Conservation (phyloP, 2,113 vertebrate species). For the Girardinichthys multiradiatus region DNA sequence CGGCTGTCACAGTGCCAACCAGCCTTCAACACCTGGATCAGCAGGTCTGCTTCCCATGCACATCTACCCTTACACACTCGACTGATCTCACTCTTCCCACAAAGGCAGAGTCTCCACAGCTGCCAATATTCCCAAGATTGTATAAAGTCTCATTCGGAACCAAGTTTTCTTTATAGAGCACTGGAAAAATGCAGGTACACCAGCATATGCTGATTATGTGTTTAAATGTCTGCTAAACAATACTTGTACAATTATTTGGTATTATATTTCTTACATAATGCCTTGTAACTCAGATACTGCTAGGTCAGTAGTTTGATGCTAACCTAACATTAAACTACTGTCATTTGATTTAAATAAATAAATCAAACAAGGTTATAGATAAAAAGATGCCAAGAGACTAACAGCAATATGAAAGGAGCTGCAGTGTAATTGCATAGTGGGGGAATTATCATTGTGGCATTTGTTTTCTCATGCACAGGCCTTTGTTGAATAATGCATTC, state of each 20-base stretch:
- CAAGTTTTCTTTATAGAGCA: constrained; percentile 60
- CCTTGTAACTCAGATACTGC: constrained; percentile 45
- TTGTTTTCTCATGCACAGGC: constrained; percentile 46
- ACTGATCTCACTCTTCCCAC: constrained; percentile 61
- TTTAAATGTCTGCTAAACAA: constrained; percentile 39
- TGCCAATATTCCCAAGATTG: constrained; percentile 67
- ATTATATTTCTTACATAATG: too few species aligned
- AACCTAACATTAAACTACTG: too few species aligned
- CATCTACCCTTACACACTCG: constrained; percentile 68
- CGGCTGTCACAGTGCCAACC: constrained; percentile 63
- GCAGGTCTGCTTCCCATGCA: constrained; percentile 64
- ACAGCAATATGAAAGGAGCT: too few species aligned
- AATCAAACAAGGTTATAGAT: too few species aligned
- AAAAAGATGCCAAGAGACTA: too few species aligned
- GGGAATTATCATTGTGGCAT: constrained; percentile 52
- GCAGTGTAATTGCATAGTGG: constrained; percentile 21
- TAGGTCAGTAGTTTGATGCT: constrained; percentile 37
- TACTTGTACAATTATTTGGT: constrained; percentile 34
- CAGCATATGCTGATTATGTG: constrained; percentile 37
- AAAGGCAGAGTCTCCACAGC: constrained; percentile 60
- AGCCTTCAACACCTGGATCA: constrained; percentile 75
- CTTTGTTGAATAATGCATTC: constrained; percentile 68
- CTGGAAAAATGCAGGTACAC: constrained; percentile 52
- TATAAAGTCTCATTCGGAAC: constrained; percentile 23
- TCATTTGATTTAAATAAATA: too few species aligned